Percentiles rank a stretch among this genome's conserved stretches.
Evolutionary conservation across 1,140 invertebrate species (phyloP).

Genomic region (Pachyrhynchus sulphureomaculatus): DNA sequence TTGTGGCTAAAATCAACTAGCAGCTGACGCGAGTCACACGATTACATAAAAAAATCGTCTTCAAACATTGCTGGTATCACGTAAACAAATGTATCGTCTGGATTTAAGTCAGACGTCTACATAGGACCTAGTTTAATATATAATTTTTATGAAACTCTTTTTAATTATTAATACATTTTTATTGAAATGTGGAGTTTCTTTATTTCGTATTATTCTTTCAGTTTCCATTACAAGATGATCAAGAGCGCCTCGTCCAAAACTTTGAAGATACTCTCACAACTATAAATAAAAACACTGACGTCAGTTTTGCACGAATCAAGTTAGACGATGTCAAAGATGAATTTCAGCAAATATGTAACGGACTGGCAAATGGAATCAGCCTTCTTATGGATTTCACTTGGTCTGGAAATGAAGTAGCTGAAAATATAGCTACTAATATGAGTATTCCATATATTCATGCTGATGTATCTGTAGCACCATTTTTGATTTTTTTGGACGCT

Average conservation of each 20-base stretch:
- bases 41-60: too few species aligned
- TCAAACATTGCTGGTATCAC: too few species aligned
- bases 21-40: too few species aligned
- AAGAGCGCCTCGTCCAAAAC: constrained; percentile 2
- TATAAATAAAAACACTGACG: background rate
- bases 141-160: too few species aligned
- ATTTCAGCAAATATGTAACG: constrained; percentile 55
- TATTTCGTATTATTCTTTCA: constrained; percentile 3
- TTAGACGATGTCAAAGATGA: constrained; percentile 11
- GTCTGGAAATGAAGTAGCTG: constrained; percentile 61
- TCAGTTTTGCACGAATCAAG: background rate
- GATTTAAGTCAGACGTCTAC: too few species aligned
- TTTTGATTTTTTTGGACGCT: constrained; percentile 63
- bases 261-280: constrained; percentile 15
- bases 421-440: constrained; percentile 50
- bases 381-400: constrained; percentile 68
- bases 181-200: too few species aligned
- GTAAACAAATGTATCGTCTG: too few species aligned
- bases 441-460: constrained; percentile 60
- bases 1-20: too few species aligned
- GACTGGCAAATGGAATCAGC: constrained; percentile 57
- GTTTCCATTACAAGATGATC: constrained; percentile 6
- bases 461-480: constrained; percentile 60
- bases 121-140: too few species aligned
- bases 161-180: too few species aligned